A percentile compares a stretch with the other conserved stretches of the same genome.
phyloP scores from a whole-genome alignment of 1,140 invertebrate species.

The Halictus rubicundus region DNA sequence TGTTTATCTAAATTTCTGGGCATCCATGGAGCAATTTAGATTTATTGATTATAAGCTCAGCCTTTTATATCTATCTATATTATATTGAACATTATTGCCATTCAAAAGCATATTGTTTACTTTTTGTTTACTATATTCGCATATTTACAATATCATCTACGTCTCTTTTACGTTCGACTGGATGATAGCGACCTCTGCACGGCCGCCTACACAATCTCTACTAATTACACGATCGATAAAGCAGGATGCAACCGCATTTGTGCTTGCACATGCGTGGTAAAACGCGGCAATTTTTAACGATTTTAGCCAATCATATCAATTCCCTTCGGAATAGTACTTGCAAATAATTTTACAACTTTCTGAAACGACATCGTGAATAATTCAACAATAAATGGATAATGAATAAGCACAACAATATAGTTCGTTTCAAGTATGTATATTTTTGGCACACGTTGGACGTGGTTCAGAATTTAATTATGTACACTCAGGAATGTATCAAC shows the following conservation, averaged over 20 bases:
- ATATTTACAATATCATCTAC: background rate
- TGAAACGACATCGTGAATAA: background rate
- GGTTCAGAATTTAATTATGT: background rate
- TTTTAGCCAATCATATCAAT: background rate
- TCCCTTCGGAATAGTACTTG: too few species aligned
- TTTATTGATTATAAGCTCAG: too few species aligned
- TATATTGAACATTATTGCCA: background rate
- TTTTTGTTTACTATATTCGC: too few species aligned
- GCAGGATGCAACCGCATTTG: background rate
- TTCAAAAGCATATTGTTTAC: too few species aligned
- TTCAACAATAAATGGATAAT: background rate
- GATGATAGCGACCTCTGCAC: conserved; percentile 15
- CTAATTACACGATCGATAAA: background rate
- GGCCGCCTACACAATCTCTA: background rate
- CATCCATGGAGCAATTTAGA: too few species aligned
- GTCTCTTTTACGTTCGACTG: background rate
- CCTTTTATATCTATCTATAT: too few species aligned
- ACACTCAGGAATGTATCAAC: background rate
- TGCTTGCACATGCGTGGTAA: background rate
- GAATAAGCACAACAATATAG: background rate
- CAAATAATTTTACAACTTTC: background rate
- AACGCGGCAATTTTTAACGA: conserved; percentile 6
- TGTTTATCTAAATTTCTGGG: too few species aligned
- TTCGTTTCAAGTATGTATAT: too few species aligned
- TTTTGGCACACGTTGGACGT: too few species aligned